phyloP scores from a whole-genome alignment of 2,797 vertebrate genomes.

The Petrocephalus sullivani region DNA sequence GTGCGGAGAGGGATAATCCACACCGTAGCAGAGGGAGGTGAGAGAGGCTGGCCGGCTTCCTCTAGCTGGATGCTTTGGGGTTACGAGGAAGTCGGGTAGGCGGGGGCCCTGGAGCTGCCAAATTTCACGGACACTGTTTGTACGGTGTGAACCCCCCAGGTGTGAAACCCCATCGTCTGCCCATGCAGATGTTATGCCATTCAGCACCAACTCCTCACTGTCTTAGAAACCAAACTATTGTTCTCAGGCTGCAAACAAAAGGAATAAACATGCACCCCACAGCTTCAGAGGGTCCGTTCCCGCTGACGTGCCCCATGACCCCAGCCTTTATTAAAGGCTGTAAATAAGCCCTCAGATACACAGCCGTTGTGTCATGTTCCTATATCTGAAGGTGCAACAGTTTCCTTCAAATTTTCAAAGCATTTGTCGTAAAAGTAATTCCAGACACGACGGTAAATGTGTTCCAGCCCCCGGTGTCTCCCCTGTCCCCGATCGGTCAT shows the following conservation, averaged over 20 bases:
- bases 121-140: background rate
- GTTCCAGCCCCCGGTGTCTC: background rate
- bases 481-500: background rate
- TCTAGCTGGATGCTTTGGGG: background rate
- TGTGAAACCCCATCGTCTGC: background rate
- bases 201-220: background rate
- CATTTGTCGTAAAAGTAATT: conserved; percentile 7
- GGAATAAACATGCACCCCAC: background rate
- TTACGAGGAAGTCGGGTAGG: background rate
- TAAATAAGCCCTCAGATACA: background rate
- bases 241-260: background rate
- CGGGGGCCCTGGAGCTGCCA: background rate
- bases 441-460: background rate
- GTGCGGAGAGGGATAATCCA: background rate
- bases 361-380: background rate
- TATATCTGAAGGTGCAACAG: background rate
- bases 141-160: background rate
- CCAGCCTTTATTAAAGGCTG: background rate
- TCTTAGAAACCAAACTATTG: background rate
- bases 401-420: background rate
- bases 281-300: background rate
- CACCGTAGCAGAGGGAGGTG: background rate
- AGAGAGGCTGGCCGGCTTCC: too few relatives aligned
- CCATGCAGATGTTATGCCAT: background rate
- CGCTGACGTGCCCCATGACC: background rate